Evolutionary conservation across 2,113 vertebrate species (phyloP).

Genomic region (Aleadryas rufinucha): DNA sequence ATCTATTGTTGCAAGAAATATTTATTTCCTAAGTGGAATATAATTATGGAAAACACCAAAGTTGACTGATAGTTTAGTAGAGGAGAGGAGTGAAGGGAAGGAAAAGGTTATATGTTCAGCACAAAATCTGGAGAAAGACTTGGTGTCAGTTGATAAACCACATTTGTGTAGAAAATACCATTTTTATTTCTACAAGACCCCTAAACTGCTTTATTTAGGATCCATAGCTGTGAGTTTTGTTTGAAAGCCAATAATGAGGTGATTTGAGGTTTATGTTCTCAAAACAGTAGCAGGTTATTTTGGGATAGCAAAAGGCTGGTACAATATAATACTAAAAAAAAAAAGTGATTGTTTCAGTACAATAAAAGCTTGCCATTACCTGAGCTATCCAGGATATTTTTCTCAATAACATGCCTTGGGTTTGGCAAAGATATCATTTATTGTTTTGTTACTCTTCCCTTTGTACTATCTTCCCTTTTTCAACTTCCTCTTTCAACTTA

Average conservation of each 20-base stretch:
- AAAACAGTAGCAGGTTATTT: not conserved
- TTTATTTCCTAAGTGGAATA: not conserved
- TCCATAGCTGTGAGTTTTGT: not conserved
- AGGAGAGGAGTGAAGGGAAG: not conserved
- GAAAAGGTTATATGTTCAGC: not conserved
- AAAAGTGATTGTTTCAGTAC: not conserved
- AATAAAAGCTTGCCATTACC: not conserved
- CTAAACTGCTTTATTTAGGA: not conserved
- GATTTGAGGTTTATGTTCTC: not conserved
- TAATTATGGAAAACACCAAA: not conserved
- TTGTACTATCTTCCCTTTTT: not conserved
- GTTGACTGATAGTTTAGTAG: not conserved
- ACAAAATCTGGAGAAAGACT: not conserved
- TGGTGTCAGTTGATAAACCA: not conserved
- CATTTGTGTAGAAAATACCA: not conserved
- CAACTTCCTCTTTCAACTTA: not conserved
- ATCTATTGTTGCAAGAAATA: not conserved
- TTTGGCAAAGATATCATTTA: not conserved
- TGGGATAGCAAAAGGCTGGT: not conserved
- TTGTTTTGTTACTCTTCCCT: not conserved
- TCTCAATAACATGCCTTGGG: not conserved
- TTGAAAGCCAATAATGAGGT: not conserved
- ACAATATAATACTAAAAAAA: not conserved
- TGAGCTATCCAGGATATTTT: not conserved
- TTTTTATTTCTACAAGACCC: not conserved